Evolutionary conservation across 2,888 invertebrate genomes (phyloP).

Genomic region (Eristalis intricaria): DNA sequence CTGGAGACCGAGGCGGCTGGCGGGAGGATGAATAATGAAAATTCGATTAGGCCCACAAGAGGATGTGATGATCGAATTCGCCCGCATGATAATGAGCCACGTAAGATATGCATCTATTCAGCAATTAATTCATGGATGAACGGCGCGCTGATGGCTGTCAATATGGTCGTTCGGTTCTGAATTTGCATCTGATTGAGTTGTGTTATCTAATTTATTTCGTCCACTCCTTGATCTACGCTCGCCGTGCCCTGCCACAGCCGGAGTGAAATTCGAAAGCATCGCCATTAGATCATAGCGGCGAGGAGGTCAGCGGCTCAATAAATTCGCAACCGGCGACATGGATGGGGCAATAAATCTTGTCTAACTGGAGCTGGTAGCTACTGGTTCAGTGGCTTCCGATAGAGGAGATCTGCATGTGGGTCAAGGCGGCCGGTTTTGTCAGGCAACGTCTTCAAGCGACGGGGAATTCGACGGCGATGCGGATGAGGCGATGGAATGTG

Average conservation of each 20-base stretch:
- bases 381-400: background rate
- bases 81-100: slow-evolving; percentile 34
- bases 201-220: slow-evolving; percentile 5
- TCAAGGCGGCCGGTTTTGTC: background rate
- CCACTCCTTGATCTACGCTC: background rate
- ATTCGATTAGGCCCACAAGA: slow-evolving; percentile 28
- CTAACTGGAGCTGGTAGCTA: background rate
- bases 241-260: background rate
- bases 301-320: background rate
- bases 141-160: background rate
- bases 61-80: slow-evolving; percentile 20
- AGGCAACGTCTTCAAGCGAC: too few relatives aligned
- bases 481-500: too few relatives aligned
- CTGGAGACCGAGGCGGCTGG: background rate
- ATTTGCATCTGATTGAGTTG: slow-evolving; percentile 4
- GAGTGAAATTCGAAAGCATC: background rate
- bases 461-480: too few relatives aligned
- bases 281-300: background rate
- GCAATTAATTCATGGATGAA: slow-evolving; percentile 21
- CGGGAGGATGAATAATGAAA: slow-evolving; percentile 28
- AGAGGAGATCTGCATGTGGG: background rate
- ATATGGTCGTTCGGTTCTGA: background rate
- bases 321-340: background rate
- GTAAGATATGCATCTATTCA: slow-evolving; percentile 1
- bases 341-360: background rate